phyloP scores from a whole-genome alignment of 1,140 invertebrate genomes.

The Hylyphantes graminicola region DNA sequence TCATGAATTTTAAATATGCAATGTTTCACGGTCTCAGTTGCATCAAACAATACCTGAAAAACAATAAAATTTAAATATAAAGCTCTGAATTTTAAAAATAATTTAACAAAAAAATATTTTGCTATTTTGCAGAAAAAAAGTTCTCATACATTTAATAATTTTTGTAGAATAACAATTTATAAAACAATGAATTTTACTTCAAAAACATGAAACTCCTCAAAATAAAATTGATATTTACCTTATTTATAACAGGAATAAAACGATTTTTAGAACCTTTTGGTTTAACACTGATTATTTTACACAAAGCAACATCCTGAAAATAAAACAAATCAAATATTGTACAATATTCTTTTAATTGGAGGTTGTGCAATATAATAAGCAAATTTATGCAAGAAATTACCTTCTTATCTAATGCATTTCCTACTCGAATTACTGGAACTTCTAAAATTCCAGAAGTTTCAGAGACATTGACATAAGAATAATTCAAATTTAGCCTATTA shows the following conservation, averaged over 20 bases:
- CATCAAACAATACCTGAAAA: constrained; percentile 67
- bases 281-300: neutral
- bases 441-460: constrained; percentile 30
- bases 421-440: constrained; percentile 13
- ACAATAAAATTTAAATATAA: neutral
- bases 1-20: constrained; percentile 68
- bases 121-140: too few species aligned
- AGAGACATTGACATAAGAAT: constrained; percentile 17
- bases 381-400: constrained; percentile 3
- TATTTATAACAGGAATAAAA: constrained; percentile 13
- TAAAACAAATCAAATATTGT: neutral
- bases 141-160: too few species aligned
- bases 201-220: neutral
- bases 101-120: too few species aligned
- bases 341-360: neutral
- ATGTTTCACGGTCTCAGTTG: constrained; percentile 65
- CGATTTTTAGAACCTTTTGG: neutral
- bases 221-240: constrained; percentile 2
- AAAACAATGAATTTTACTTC: too few species aligned
- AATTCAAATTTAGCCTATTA: constrained; percentile 15
- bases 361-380: neutral
- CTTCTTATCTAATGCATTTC: neutral
- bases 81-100: neutral
- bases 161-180: too few species aligned
- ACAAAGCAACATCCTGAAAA: constrained; percentile 25